These are phyloP conservation scores for Gadopsis marmoratus DNA, from an alignment of 2,797 vertebrate genomes.

Conservation along the genomic window DNA sequence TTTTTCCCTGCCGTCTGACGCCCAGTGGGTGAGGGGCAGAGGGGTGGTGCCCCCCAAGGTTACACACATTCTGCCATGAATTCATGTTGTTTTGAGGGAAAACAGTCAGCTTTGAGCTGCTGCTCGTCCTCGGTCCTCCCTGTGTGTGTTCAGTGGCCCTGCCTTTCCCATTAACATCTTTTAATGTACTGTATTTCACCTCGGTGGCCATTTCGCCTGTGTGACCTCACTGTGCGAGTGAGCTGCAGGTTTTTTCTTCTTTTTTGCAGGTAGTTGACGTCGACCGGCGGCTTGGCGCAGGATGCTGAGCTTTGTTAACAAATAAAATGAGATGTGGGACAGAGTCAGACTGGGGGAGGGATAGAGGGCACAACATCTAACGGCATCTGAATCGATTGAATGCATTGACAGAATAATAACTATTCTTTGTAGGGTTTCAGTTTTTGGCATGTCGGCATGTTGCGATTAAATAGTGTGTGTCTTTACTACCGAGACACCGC, in stretches of 20 bases:
- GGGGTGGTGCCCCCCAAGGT: constrained; percentile 4
- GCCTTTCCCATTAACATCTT: constrained; percentile 62
- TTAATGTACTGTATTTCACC: constrained; percentile 65
- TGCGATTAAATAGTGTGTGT: neutral
- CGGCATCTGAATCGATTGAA: neutral
- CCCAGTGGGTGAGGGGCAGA: constrained; percentile 21
- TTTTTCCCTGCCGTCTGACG: constrained; percentile 55
- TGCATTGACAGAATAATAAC: neutral
- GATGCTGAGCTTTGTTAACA: neutral
- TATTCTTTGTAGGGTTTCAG: neutral
- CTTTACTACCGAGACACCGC: neutral
- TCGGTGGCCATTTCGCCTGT: constrained; percentile 50
- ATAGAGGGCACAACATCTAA: neutral
- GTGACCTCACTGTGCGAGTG: constrained; percentile 31
- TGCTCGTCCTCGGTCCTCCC: constrained; percentile 8
- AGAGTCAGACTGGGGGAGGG: neutral
- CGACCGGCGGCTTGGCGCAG: neutral
- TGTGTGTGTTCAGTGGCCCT: constrained; percentile 40
- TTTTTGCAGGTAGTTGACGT: neutral
- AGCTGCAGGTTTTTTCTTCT: constrained; percentile 10
- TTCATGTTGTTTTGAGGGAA: constrained; percentile 31
- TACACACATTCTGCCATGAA: constrained; percentile 20
- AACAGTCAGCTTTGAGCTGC: constrained; percentile 38
- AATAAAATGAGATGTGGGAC: neutral
- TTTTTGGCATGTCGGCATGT: neutral